Conservation (phyloP, 2,888 invertebrate species). For the Protula sp. region DNA sequence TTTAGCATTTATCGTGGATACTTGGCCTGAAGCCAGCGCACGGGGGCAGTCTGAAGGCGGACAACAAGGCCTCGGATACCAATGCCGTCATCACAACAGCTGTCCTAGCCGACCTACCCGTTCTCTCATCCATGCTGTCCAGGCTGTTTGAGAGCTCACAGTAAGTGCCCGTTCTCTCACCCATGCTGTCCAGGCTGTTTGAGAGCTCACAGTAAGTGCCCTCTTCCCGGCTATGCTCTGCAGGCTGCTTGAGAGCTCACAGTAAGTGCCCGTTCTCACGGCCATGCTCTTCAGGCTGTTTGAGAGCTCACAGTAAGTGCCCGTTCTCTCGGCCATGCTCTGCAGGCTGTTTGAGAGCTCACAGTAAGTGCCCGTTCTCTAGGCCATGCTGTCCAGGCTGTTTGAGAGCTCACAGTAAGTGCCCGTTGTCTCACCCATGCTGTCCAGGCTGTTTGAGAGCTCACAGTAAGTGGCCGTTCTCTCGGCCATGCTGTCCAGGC, state of each 20-base stretch:
- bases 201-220: no score
- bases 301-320: conserved; percentile 77
- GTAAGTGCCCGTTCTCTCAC: no score
- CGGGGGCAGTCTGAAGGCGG: conserved; percentile 83
- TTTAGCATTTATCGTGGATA: conserved; percentile 77
- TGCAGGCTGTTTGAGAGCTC: no score
- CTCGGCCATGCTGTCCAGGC: no score
- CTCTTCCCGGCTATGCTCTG: conserved; percentile 66
- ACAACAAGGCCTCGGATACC: conserved; percentile 43
- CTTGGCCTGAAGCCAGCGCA: conserved; percentile 90
- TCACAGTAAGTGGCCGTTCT: no score
- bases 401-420: no score
- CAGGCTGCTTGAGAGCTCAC: conserved; percentile 88
- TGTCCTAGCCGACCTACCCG: conserved; percentile 91
- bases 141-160: conserved; percentile 91
- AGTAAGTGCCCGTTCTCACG: conserved; percentile 69
- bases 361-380: no score
- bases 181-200: no score
- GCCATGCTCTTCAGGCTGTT: conserved; percentile 74
- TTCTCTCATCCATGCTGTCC: conserved; percentile 65
- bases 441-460: no score
- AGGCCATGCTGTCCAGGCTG: no score
- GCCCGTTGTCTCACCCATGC: no score
- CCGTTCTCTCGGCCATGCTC: no score
- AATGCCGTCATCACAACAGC: conserved; percentile 77